Percentiles rank a stretch among this genome's conserved stretches.
Conservation (phyloP, 1,140 invertebrate species). For the Drosophila nasuta region DNA sequence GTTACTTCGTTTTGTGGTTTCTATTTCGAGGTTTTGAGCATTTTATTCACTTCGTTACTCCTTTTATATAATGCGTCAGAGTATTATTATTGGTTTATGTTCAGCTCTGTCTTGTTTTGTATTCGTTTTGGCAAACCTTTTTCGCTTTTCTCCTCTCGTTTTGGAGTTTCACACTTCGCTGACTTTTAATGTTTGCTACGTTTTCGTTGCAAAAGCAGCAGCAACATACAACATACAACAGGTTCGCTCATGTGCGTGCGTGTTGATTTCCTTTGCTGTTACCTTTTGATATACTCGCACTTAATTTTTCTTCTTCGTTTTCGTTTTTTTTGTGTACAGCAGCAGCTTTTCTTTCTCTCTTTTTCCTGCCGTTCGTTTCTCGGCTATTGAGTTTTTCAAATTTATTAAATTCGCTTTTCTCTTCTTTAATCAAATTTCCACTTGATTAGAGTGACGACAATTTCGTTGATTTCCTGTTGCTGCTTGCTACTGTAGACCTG, state of each 20-base stretch:
- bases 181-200: slow-evolving; percentile 72
- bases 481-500: slow-evolving; percentile 36
- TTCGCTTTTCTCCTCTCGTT: slow-evolving; percentile 16
- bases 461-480: slow-evolving; percentile 77
- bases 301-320: too few relatives aligned
- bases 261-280: slow-evolving; percentile 66
- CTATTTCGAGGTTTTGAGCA: slow-evolving; percentile 1
- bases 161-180: slow-evolving; percentile 65
- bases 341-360: not conserved
- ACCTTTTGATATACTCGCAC: slow-evolving; percentile 71
- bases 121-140: slow-evolving; percentile 19
- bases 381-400: slow-evolving; percentile 64
- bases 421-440: slow-evolving; percentile 79
- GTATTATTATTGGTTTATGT: slow-evolving; percentile 15
- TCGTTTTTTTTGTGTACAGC: slow-evolving; percentile 16
- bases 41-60: slow-evolving; percentile 42
- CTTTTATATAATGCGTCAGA: slow-evolving; percentile 17
- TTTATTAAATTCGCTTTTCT: slow-evolving; percentile 75
- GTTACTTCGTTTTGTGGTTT: slow-evolving; percentile 44
- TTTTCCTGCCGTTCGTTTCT: slow-evolving; percentile 30
- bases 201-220: slow-evolving; percentile 15
- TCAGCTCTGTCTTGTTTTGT: slow-evolving; percentile 20
- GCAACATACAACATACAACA: slow-evolving; percentile 36
- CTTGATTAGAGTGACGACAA: slow-evolving; percentile 81
- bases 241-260: slow-evolving; percentile 73